Evolutionary conservation across 2,888 invertebrate genomes (phyloP), one percentile per base, ranked within the genome.

Genomic region (Stenchaetothrips biformis): DNA sequence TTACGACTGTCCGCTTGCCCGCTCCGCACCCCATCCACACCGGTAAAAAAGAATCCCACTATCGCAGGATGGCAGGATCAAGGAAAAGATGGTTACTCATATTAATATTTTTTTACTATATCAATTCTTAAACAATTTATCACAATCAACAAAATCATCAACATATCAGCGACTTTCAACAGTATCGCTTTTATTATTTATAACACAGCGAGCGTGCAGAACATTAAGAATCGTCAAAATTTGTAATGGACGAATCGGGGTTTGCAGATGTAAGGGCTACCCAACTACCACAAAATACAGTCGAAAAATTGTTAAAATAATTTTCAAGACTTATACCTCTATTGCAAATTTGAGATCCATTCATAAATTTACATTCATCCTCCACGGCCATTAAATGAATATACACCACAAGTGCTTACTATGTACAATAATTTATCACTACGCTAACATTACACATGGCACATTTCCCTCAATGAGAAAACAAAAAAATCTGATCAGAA

Each of bases 141-240:
- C 67, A 74, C 67, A 74, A 74, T 74, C 67, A 74, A 21, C 67
- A 74, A 74, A 74, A 74, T 74, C 25, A 74, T 13, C 59, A 59
- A 59, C 59, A 18, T 59, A 59, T 59, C 59, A 59, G 59, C 13
- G 16, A 59, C 6, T 59, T 13, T 59, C 16, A 59, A 74, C 25
- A 67, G 21, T 7, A 74, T 37, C 37, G 37, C 37, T 2, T 4
- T 37, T 37, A 74, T 74, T 21, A 21, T 74, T 25, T 25, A 7
- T 25, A 74, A 25, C 11, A 74, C 11, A 74, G 21, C 67, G 11
- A 9, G 21, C 25, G 7, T 25, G 3, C 8, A 25, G 25, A 21
- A 11, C 25, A 74, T 8, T 25, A 11, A 74, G 21, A 67, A 74
- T 74, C 67, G 21, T 4, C 25, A 74, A 74, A 74, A 25, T 25